Evolutionary conservation across 2,113 vertebrate species (phyloP), one percentile per base, ranked within the genome.

Genomic region (Phalacrocorax brasilianus): DNA sequence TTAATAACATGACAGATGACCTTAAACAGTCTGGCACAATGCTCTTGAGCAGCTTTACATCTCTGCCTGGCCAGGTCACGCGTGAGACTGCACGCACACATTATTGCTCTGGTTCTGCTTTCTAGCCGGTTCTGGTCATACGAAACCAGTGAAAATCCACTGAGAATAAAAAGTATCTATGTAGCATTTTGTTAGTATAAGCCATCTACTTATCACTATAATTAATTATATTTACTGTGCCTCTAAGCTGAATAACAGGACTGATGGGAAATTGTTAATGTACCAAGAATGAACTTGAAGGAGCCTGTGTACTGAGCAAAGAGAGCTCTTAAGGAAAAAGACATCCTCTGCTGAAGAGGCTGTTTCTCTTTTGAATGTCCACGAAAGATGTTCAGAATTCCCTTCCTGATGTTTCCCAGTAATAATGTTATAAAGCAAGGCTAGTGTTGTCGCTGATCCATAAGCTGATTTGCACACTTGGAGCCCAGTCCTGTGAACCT

Each of bases 381-480:
- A 17, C 8, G 49, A 35, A 38, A 22, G 59, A 77, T 59, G 72
- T 55, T 88, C 92, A 74, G 75, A 59, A 90, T 74, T 86, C 19
- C 35, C 59, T 81, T 94, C 80, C 55, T 85, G 66, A 55, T 79
- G 53, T 82, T 95, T 95, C 84, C 91, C 92, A 44, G 35, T 88
- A 95, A 91, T 81, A 93, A 91, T 81, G 80, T 76, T 94, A 63
- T 42, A 88, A 94, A 93, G 96, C 80, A 77, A 88, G 58, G 81
- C 53, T 74, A 28, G 73, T 68, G 52, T 92, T 85, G 68, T 93
- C 5, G n/a, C 85, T 93, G 79, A 94, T 93, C 89, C 72, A 38
- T 95, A 96, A 96, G 94, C 94, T 96, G 79, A 71, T 97, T 95
- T 97, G 93, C 96, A 97, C 96, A 94, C 84, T 93, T 67, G 79